Evolutionary conservation across 2,888 invertebrate genomes (phyloP).

Genomic region (Platypus cylindrus): DNA sequence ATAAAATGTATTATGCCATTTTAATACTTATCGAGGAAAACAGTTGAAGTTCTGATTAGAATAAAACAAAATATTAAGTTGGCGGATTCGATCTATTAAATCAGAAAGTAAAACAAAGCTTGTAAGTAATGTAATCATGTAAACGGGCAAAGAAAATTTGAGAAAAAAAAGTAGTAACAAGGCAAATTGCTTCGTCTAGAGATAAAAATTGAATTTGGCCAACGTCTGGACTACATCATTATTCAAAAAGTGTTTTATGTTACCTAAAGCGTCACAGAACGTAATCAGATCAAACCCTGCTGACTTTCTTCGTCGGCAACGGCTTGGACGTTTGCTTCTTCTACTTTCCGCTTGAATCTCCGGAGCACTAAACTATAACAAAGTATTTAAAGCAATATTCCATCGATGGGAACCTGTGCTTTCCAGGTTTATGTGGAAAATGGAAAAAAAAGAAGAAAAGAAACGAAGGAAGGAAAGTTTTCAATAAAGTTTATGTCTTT

Average conservation of each 20-base stretch:
- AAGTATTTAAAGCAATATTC: conserved; percentile 12
- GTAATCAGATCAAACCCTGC: conserved; percentile 15
- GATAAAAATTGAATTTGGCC: conserved; percentile 15
- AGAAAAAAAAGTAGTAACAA: conserved; percentile 7
- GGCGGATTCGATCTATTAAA: no score
- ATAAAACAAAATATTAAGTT: no score
- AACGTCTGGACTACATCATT: conserved; percentile 13
- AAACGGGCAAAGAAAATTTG: neutral
- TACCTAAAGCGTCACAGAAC: conserved; percentile 14
- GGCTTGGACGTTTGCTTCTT: no score
- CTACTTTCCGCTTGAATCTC: conserved; percentile 8
- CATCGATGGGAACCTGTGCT: conserved; percentile 7
- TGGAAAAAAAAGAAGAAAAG: no score
- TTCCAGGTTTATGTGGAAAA: no score
- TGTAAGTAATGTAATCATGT: no score
- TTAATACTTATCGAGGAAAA: no score
- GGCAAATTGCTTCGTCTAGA: conserved; percentile 14
- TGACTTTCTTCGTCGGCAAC: conserved; percentile 6
- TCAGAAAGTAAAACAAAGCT: no score
- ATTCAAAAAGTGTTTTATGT: conserved; percentile 15
- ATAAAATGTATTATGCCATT: no score
- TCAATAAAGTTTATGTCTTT: no score
- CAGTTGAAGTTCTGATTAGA: no score
- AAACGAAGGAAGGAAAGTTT: no score
- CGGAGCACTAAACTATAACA: conserved; percentile 9